phyloP scores from a whole-genome alignment of 2,888 invertebrate genomes.

The Chymomyza caudatula region DNA sequence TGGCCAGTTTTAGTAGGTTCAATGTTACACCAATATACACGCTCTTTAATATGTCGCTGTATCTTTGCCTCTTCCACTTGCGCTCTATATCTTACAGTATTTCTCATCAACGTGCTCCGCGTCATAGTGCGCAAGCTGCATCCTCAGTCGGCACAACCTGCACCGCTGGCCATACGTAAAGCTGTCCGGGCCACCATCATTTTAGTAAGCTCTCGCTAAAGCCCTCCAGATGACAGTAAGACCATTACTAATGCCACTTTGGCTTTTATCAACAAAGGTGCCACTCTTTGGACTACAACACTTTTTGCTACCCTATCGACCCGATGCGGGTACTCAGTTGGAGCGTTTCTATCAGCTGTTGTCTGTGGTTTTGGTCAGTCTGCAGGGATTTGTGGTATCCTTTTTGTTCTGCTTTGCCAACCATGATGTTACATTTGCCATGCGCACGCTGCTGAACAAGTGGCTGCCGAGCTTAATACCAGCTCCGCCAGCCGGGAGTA shows the following conservation, averaged over 20 bases:
- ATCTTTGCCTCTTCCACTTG: background rate
- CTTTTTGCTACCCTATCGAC: constrained; percentile 84
- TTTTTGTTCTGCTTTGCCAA: constrained; percentile 87
- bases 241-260: background rate
- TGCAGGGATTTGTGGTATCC: constrained; percentile 86
- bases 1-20: constrained; percentile 81
- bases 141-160: constrained; percentile 82
- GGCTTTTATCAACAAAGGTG: constrained; percentile 76
- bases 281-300: constrained; percentile 88
- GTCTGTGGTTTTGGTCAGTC: constrained; percentile 84
- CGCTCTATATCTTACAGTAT: constrained; percentile 78
- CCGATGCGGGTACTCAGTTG: constrained; percentile 80
- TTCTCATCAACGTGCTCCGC: constrained; percentile 83
- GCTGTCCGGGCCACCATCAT: constrained; percentile 86
- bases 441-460: constrained; percentile 79
- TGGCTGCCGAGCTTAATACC: constrained; percentile 72
- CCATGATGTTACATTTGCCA: constrained; percentile 83
- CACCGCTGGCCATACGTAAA: constrained; percentile 81
- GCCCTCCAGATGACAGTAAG: background rate
- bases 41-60: background rate
- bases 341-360: constrained; percentile 83
- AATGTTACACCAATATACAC: background rate
- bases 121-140: constrained; percentile 83
- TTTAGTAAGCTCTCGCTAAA: constrained; percentile 78
- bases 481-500: constrained; percentile 74